Conservation (phyloP, 2,888 invertebrate genomes). For the Lasius fuliginosus region DNA sequence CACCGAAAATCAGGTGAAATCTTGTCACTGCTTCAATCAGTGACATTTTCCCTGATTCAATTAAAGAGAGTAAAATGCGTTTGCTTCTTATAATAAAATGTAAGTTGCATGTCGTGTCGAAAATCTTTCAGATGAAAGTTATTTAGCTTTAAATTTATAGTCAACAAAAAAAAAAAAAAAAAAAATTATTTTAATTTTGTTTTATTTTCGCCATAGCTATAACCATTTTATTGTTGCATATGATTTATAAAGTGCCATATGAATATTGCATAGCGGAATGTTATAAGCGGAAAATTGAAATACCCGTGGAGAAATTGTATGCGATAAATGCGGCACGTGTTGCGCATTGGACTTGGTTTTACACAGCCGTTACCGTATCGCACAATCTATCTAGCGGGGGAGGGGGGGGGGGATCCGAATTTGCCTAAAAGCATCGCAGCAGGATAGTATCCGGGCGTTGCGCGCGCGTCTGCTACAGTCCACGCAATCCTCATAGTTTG, state of each 20-base stretch:
- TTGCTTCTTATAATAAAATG: neutral
- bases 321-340: constrained; percentile 26
- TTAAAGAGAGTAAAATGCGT: neutral
- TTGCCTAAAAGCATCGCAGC: constrained; percentile 47
- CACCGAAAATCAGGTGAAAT: neutral
- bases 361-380: constrained; percentile 28
- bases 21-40: neutral
- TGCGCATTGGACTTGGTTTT: constrained; percentile 26
- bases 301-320: constrained; percentile 1
- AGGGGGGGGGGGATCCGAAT: constrained; percentile 41
- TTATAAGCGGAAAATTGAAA: constrained; percentile 25
- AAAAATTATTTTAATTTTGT: neutral
- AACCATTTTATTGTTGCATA: constrained; percentile 4
- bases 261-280: neutral
- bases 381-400: constrained; percentile 38
- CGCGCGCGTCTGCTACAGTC: constrained; percentile 32
- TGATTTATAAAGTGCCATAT: constrained; percentile 14
- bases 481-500: constrained; percentile 71
- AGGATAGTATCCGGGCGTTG: constrained; percentile 22
- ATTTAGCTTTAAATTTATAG: neutral
- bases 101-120: neutral
- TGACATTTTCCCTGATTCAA: neutral
- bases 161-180: neutral
- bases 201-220: neutral
- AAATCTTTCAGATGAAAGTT: neutral